These are phyloP conservation scores for Elysia crispata DNA, from an alignment of 2,888 invertebrate species.

Conservation along the genomic window DNA sequence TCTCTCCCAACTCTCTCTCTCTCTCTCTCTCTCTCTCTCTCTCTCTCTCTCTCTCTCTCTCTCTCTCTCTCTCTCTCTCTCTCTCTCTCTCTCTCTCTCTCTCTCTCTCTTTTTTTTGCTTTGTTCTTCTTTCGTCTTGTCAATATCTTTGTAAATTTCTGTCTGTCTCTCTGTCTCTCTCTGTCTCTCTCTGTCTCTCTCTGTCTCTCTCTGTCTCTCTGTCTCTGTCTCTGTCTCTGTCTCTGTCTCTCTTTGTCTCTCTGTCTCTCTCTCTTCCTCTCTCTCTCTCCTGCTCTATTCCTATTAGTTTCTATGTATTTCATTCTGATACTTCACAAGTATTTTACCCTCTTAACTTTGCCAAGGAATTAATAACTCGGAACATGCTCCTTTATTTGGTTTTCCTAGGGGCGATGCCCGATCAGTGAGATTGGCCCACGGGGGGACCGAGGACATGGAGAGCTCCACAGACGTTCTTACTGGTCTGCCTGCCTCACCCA, in stretches of 20 bases:
- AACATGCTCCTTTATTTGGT: background rate
- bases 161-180: conserved; percentile 27
- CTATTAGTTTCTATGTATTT: no score
- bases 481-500: conserved; percentile 62
- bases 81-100: conserved; percentile 32
- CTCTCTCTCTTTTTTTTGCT: no score
- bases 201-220: conserved; percentile 23
- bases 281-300: conserved; percentile 33
- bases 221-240: conserved; percentile 19
- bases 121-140: conserved; percentile 5
- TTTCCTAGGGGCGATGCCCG: conserved; percentile 44
- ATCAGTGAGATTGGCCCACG: conserved; percentile 6
- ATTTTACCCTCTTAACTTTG: no score
- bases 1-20: conserved; percentile 10
- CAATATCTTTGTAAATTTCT: conserved; percentile 21
- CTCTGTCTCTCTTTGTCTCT: no score
- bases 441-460: conserved; percentile 33
- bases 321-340: no score
- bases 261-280: conserved; percentile 28
- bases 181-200: conserved; percentile 1
- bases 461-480: conserved; percentile 53
- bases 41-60: conserved; percentile 40
- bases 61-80: conserved; percentile 26
- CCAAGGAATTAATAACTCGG: background rate
- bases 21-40: conserved; percentile 42